Evolutionary conservation across 2,797 vertebrate species (phyloP), one percentile per base, ranked within the genome.

Genomic region (Micromesistius poutassou): DNA sequence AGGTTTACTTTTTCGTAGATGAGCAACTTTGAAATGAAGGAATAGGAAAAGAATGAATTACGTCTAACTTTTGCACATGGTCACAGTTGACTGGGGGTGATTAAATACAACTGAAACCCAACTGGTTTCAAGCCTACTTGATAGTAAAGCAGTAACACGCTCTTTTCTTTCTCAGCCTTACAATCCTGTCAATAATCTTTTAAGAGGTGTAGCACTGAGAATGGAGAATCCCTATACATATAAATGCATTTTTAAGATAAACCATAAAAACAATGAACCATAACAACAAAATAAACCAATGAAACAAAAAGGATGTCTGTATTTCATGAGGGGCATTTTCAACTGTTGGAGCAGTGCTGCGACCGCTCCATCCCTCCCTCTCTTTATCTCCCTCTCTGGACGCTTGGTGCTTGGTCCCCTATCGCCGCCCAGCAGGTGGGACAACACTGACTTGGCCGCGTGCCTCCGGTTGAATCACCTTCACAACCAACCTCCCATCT

Each of bases 1-100:
- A 68, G 62, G 25, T 28, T 28, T 62, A 10, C 55, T 62, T 62
- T 62, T 62, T 9, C n/a, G 5, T 50, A 80, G 83, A 86, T 91
- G 90, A 93, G 73, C 81, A 91, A 89, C 91, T 12, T 68, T 10
- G 87, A 77, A 87, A 87, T 88, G 87, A 89, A 83, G 81, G 68
- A 31, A 70, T 77, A 62, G 12, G 62, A 10, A 68, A 68, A 25
- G 25, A 62, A n/a, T 62, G 25, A 62, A n/a, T 62, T 62, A 4
- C 46, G 5, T 19, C 13, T 5, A 55, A 55, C 46, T 55, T 55
- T 55, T 55, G 62, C 9, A 12, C 62, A 68, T 50, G 55, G 55
- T 25, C 62, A 28, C 9, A 28, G 25, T 66, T 66, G 62, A 62
- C 22, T 62, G n/a, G n/a, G n/a, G 55, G 55, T 1, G 22, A n/a